Base-by-base conservation (phyloP, 37 sponge, comb jelly and placozoan species). In the Theonella swinhoei region DNA sequence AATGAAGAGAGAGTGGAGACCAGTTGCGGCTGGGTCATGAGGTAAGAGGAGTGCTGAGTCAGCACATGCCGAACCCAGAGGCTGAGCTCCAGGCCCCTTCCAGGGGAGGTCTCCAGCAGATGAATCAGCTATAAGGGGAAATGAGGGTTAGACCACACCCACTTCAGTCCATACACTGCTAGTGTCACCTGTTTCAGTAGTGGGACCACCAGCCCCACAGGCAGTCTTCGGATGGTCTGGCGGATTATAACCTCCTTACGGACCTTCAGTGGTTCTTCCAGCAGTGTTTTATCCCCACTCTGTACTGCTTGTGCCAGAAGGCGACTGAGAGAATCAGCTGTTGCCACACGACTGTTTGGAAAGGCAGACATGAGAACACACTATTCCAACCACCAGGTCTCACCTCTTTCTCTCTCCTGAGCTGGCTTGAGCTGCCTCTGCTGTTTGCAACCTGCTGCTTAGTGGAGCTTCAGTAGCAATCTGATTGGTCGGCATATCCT, bases 281-380 rank as follows among this genome's bases (percentile, higher is more conserved):
- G 17, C n/a, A 84, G 30, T 35, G 72, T 66, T 7, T 58, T 68
- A 72, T 90, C 85, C 7, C 64, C 85, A 85, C 81, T 90, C 25
- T 88, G 65, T 2, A 90, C 69, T 4, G 90, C 74, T 30, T 90
- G 90, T 14, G 43, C 42, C 70, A 90, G 31, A 62, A 90, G 60
- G 35, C 35, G 60, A 66, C 54, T 76, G 42, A 90, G 80, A 29
- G 79, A 78, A 5, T 85, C 81, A 22, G 90, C 80, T 8, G 90
- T 40, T 14, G 54, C 54, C 54, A 47, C 54, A 17, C 54, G 54
- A 47, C 54, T 47, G 54, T 14, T 47, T 47, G 54, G 54, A 47
- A 47, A 17, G 54, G 11, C 14, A 47, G 11, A 47, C 54, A 47
- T 17, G 54, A 47, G 54, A 47, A 47, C 54, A 47, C 54, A 47